Percentiles rank a stretch among this genome's conserved stretches.
These are phyloP conservation scores for Megalurothrips usitatus DNA, from an alignment of 2,888 invertebrate species.

Conservation along the genomic window DNA sequence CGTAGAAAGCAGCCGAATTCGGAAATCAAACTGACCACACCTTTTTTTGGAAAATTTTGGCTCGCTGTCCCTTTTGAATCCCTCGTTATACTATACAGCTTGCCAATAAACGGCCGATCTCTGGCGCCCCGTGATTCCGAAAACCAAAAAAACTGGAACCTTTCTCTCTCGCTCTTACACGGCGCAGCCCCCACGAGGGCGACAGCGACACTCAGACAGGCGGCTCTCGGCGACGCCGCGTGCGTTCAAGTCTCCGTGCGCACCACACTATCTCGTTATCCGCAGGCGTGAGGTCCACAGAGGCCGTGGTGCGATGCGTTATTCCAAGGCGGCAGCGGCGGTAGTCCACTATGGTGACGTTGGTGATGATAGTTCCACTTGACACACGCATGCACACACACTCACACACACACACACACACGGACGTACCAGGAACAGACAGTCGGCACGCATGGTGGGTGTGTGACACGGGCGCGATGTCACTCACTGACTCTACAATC, in stretches of 20 bases:
- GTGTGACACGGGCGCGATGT: neutral
- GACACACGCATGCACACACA: neutral
- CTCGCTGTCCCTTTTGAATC: too few species aligned
- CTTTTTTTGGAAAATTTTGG: too few species aligned
- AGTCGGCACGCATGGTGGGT: constrained; percentile 1
- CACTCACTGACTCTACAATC: neutral
- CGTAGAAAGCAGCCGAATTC: too few species aligned
- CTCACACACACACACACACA: neutral
- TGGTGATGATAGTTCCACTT: neutral
- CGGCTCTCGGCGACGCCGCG: neutral
- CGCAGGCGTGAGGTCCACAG: neutral
- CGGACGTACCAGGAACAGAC: constrained; percentile 11
- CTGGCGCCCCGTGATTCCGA: too few species aligned
- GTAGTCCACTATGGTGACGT: neutral
- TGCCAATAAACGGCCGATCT: too few species aligned
- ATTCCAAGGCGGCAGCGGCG: neutral
- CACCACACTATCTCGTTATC: neutral
- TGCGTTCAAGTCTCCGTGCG: neutral
- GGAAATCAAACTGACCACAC: too few species aligned
- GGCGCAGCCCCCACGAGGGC: too few species aligned
- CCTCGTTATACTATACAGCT: too few species aligned
- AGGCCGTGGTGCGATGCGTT: neutral
- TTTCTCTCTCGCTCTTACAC: too few species aligned
- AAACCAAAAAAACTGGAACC: too few species aligned
- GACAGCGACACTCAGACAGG: too few species aligned